Conservation (phyloP, 2,888 invertebrate genomes). For the Campoletis raptor region DNA sequence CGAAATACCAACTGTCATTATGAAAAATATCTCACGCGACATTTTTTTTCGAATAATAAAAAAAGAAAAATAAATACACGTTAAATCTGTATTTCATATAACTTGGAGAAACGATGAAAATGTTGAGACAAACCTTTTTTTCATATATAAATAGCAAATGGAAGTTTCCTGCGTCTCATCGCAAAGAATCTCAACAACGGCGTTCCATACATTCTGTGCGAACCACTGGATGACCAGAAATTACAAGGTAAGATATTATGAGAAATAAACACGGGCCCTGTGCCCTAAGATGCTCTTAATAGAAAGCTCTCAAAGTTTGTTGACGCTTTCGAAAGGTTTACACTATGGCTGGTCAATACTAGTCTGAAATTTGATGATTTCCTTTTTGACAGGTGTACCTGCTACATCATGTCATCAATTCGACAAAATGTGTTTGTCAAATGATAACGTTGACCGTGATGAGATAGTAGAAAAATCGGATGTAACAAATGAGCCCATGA, state of each 20-base stretch:
- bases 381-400: not conserved
- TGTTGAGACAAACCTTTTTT: not conserved
- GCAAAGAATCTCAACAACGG: not conserved
- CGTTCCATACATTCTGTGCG: not conserved
- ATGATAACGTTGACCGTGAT: no score
- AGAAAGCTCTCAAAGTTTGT: not conserved
- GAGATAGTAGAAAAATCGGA: no score
- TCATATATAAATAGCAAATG: not conserved
- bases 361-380: not conserved
- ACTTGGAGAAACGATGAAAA: not conserved
- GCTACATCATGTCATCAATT: not conserved
- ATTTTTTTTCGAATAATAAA: no score
- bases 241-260: not conserved
- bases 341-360: not conserved
- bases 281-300: not conserved
- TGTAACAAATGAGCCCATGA: not conserved
- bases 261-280: not conserved
- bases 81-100: not conserved
- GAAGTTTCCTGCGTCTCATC: not conserved
- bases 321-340: not conserved
- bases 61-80: no score
- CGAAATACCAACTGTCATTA: no score
- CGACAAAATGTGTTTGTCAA: not conserved
- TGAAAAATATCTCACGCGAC: no score
- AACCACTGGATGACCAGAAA: not conserved